These are phyloP conservation scores for Tubulanus polymorphus DNA, from an alignment of 2,888 invertebrate species.

Conservation along the genomic window DNA sequence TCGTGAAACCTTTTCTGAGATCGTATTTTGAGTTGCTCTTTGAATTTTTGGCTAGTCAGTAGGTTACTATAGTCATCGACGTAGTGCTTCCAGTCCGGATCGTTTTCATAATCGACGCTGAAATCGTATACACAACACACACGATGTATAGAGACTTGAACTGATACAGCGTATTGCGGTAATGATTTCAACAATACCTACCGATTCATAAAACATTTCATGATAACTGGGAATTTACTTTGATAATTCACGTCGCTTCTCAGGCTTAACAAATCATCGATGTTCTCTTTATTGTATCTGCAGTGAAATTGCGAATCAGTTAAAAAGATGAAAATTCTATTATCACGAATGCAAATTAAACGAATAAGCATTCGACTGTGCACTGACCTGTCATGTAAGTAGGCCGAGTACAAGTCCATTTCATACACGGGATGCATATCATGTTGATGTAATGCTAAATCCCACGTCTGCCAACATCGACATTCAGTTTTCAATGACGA, in stretches of 20 bases:
- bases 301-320: neutral
- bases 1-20: conserved; percentile 5
- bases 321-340: neutral
- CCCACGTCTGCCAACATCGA: conserved; percentile 21
- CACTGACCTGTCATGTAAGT: conserved; percentile 14
- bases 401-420: conserved; percentile 13
- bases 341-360: no score
- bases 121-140: neutral
- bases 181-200: conserved; percentile 10
- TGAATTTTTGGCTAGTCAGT: neutral
- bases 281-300: neutral
- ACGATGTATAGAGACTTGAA: no score
- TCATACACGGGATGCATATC: conserved; percentile 19
- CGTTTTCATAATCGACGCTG: neutral
- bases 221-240: conserved; percentile 10
- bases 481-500: conserved; percentile 8
- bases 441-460: conserved; percentile 12
- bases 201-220: conserved; percentile 13
- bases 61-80: neutral
- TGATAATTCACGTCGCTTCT: conserved; percentile 5
- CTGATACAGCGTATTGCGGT: no score
- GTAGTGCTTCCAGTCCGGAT: neutral
- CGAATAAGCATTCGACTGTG: neutral
- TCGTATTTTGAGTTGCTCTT: conserved; percentile 4
- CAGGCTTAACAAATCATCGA: conserved; percentile 7